Evolutionary conservation across 2,888 invertebrate genomes (phyloP).

Genomic region (Rhimphoctona megacephalus): DNA sequence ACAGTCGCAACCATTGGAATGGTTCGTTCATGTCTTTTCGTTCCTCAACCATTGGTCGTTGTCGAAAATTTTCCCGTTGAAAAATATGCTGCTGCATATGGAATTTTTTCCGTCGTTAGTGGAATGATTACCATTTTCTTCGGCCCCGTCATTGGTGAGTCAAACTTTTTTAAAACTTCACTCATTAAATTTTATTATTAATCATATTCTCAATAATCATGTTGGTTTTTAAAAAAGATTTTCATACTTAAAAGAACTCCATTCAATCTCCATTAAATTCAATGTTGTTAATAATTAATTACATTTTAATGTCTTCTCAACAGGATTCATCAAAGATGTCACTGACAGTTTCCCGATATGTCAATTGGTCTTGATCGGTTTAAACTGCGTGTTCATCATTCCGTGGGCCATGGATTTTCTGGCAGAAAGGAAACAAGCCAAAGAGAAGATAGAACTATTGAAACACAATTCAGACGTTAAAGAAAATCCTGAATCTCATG

Average conservation of each 20-base stretch:
- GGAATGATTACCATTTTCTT: constrained; percentile 89
- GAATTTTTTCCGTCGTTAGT: constrained; percentile 90
- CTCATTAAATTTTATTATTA: too few relatives aligned
- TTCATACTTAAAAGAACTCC: neutral
- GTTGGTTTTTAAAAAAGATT: neutral
- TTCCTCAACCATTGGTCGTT: constrained; percentile 90
- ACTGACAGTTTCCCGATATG: constrained; percentile 89
- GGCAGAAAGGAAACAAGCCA: constrained; percentile 66
- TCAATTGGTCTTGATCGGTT: constrained; percentile 89
- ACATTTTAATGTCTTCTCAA: constrained; percentile 6
- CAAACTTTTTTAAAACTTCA: constrained; percentile 2
- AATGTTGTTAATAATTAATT: neutral
- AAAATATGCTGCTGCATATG: constrained; percentile 90
- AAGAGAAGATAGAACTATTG: constrained; percentile 30
- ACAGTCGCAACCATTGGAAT: constrained; percentile 89
- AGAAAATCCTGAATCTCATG: constrained; percentile 29
- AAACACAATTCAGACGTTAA: constrained; percentile 31
- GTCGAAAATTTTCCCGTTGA: constrained; percentile 89
- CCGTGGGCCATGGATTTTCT: constrained; percentile 89
- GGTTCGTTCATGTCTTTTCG: constrained; percentile 90
- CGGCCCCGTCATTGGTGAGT: constrained; percentile 89
- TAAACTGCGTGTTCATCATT: constrained; percentile 89
- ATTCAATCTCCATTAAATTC: neutral
- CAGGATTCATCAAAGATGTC: constrained; percentile 88
- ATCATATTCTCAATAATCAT: too few relatives aligned